A percentile compares a stretch with the other conserved stretches of the same genome.
These are phyloP conservation scores for Siderastrea siderea DNA, from an alignment of 92 coral and sea anemone genomes.

Conservation along the genomic window DNA sequence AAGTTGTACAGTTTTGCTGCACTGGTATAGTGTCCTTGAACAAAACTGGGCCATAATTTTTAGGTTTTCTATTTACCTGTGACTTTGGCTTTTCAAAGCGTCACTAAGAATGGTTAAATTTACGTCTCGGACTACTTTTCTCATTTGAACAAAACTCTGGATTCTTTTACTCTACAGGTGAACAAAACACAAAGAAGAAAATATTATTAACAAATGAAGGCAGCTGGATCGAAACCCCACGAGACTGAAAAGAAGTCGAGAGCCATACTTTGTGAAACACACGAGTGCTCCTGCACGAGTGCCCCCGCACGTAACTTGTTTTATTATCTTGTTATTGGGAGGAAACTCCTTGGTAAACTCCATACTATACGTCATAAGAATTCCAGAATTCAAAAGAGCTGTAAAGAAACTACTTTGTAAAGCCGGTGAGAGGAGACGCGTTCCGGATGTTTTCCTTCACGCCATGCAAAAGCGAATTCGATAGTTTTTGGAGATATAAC, in stretches of 20 bases:
- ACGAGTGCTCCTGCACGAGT: slow-evolving; percentile 16
- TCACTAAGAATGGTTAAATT: too few species aligned
- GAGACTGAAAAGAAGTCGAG: not conserved
- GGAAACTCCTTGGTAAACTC: slow-evolving; percentile 3
- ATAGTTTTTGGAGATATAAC: not conserved
- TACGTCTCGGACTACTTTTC: too few species aligned
- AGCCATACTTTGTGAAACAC: not conserved
- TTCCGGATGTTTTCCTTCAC: not conserved
- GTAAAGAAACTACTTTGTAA: slow-evolving; percentile 8
- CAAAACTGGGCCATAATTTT: too few species aligned
- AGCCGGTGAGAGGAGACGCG: not conserved
- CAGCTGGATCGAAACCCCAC: not conserved
- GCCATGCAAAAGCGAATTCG: not conserved
- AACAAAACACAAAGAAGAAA: too few species aligned
- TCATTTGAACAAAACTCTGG: too few species aligned
- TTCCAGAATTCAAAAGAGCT: not conserved
- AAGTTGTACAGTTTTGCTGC: too few species aligned
- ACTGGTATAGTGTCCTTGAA: too few species aligned
- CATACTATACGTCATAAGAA: slow-evolving; percentile 3
- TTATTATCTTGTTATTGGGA: not conserved
- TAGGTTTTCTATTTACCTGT: too few species aligned
- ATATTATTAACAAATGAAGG: too few species aligned
- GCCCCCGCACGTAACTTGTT: slow-evolving; percentile 17
- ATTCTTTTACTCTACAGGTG: too few species aligned
- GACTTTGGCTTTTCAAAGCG: too few species aligned